A percentile compares a stretch with the other conserved stretches of the same genome.
Evolutionary conservation across 2,113 vertebrate species (phyloP).

Genomic region (Suncus etruscus): DNA sequence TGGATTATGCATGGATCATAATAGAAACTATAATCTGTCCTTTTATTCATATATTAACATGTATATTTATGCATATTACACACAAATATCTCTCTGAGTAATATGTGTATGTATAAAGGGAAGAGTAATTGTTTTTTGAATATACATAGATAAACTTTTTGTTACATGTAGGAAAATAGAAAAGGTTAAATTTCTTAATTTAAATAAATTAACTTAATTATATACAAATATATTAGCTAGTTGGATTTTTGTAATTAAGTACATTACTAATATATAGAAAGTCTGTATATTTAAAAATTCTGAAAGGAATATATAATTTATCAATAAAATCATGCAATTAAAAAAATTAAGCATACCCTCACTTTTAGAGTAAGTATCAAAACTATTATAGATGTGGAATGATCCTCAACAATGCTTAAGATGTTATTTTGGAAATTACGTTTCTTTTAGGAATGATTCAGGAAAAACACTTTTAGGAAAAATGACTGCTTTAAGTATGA

Average conservation of each 20-base stretch:
- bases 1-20: too few species aligned
- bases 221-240: too few species aligned
- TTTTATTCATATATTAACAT: too few species aligned
- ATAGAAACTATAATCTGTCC: too few species aligned
- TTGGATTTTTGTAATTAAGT: neutral
- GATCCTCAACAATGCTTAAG: conserved; percentile 51
- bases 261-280: conserved; percentile 11
- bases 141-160: too few species aligned
- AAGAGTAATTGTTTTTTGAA: too few species aligned
- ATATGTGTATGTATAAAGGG: too few species aligned
- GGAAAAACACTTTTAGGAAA: conserved; percentile 64
- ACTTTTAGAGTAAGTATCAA: conserved; percentile 68
- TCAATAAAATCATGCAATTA: conserved; percentile 49
- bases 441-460: conserved; percentile 37
- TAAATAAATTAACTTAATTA: too few species aligned
- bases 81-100: too few species aligned
- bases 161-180: too few species aligned
- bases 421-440: conserved; percentile 53
- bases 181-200: too few species aligned
- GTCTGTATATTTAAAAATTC: neutral
- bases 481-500: conserved; percentile 59
- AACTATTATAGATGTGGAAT: conserved; percentile 46
- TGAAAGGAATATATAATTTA: conserved; percentile 32
- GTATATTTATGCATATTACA: too few species aligned
- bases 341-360: conserved; percentile 34